Percentiles rank a stretch among this genome's conserved stretches.
Conservation (phyloP, 1,140 invertebrate species). For the Antheraea mylitta region DNA sequence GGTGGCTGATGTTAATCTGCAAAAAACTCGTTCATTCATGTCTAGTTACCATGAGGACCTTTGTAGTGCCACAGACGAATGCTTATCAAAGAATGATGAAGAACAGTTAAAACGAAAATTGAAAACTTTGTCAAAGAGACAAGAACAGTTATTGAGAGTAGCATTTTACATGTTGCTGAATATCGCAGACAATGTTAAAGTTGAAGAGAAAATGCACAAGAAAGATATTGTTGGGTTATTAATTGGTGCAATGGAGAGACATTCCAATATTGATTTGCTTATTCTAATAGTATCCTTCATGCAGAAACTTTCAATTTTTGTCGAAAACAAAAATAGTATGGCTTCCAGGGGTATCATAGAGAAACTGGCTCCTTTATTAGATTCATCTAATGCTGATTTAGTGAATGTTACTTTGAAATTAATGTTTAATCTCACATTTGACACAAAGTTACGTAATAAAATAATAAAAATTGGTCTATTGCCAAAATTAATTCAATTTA, state of each 20-base stretch:
- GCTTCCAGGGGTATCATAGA: slow-evolving; percentile 85
- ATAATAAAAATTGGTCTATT: slow-evolving; percentile 95
- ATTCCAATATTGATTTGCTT: slow-evolving; percentile 90
- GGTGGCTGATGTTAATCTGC: slow-evolving; percentile 76
- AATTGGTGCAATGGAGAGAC: slow-evolving; percentile 92
- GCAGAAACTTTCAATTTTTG: slow-evolving; percentile 96
- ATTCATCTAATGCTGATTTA: slow-evolving; percentile 88
- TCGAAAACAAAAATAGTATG: slow-evolving; percentile 97
- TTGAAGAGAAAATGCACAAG: slow-evolving; percentile 98
- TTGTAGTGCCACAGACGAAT: slow-evolving; percentile 78
- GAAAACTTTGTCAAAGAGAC: slow-evolving; percentile 90
- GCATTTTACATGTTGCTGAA: slow-evolving; percentile 96
- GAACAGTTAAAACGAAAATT: slow-evolving; percentile 90
- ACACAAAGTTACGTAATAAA: slow-evolving; percentile 89
- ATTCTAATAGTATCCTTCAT: slow-evolving; percentile 96
- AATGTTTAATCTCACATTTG: slow-evolving; percentile 98
- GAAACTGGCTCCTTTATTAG: slow-evolving; percentile 86
- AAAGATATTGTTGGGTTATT: slow-evolving; percentile 94
- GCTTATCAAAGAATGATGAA: slow-evolving; percentile 85
- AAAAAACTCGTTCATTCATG: slow-evolving; percentile 78
- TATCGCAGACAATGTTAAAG: slow-evolving; percentile 95
- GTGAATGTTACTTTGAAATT: slow-evolving; percentile 93
- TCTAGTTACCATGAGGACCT: slow-evolving; percentile 84
- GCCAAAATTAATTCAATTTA: slow-evolving; percentile 92
- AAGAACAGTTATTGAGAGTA: slow-evolving; percentile 94